A percentile compares a stretch with the other conserved stretches of the same genome.
Conservation (phyloP, 2,888 invertebrate genomes). For the Willowsia nigromaculata region DNA sequence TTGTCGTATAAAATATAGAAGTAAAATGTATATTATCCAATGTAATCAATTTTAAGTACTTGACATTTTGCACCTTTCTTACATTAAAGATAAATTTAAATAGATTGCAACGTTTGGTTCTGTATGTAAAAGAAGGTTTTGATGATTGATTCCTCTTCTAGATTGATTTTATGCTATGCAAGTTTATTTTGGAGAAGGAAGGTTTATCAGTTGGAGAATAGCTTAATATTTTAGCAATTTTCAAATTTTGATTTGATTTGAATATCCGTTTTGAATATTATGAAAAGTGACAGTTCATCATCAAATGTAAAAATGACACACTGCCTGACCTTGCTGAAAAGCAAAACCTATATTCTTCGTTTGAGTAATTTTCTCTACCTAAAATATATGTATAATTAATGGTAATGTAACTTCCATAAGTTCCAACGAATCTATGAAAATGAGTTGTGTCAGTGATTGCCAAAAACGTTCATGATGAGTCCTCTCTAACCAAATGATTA, state of each 20-base stretch:
- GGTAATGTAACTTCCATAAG: not conserved
- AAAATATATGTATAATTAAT: not conserved
- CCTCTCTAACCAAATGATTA: not conserved
- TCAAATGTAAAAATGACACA: constrained; percentile 42
- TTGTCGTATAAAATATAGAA: too few relatives aligned
- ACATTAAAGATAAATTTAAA: too few relatives aligned
- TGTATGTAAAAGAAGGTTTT: too few relatives aligned
- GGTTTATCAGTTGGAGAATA: too few relatives aligned
- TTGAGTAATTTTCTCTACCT: not conserved
- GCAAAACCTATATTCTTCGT: not conserved
- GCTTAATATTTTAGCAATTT: not conserved
- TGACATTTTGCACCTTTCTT: too few relatives aligned
- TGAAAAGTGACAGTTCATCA: too few relatives aligned
- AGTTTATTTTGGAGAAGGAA: too few relatives aligned
- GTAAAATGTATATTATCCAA: too few relatives aligned
- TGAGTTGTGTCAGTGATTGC: constrained; percentile 44
- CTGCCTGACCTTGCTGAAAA: constrained; percentile 42
- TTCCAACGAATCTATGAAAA: constrained; percentile 7
- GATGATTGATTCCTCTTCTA: too few relatives aligned
- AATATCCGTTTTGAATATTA: not conserved
- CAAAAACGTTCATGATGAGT: not conserved
- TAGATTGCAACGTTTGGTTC: too few relatives aligned
- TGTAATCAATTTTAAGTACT: too few relatives aligned
- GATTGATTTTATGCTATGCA: too few relatives aligned
- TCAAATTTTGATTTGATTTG: not conserved